These are phyloP conservation scores for Caenorhabditis latens DNA, from an alignment of 1,140 invertebrate species.

Conservation along the genomic window DNA sequence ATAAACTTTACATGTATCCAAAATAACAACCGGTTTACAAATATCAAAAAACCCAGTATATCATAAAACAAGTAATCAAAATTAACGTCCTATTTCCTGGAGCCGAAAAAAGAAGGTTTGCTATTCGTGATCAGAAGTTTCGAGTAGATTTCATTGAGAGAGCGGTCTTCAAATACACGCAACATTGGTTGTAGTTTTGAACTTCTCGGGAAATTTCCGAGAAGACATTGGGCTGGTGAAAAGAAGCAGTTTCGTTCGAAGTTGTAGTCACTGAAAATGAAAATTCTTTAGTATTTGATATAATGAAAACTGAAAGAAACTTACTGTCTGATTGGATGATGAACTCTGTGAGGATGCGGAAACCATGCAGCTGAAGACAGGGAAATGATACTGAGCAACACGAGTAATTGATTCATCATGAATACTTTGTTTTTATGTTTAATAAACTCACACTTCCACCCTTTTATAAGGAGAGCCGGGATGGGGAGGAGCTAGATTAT, in stretches of 20 bases:
- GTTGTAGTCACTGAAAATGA: not conserved
- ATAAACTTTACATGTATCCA: too few relatives aligned
- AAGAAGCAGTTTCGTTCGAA: slow-evolving; percentile 31
- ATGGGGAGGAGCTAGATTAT: not conserved
- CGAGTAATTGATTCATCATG: not conserved
- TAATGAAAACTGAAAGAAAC: not conserved
- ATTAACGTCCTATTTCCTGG: slow-evolving; percentile 1
- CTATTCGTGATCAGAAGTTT: not conserved
- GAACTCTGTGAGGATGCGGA: not conserved
- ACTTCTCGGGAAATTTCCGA: slow-evolving; percentile 18
- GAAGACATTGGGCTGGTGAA: slow-evolving; percentile 5
- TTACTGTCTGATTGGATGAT: slow-evolving; percentile 15
- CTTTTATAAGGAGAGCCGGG: too few relatives aligned
- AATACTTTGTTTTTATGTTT: too few relatives aligned
- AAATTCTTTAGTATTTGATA: not conserved
- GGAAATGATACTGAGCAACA: not conserved
- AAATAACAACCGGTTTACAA: not conserved
- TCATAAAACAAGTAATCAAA: not conserved
- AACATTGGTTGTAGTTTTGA: not conserved
- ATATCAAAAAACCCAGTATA: not conserved
- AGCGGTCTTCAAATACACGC: not conserved
- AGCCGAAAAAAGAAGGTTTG: not conserved
- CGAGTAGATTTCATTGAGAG: not conserved
- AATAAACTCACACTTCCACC: too few relatives aligned
- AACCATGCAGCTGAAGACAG: not conserved